These are phyloP conservation scores for Notamacropus eugenii DNA, from an alignment of 2,797 vertebrate genomes.

Conservation along the genomic window DNA sequence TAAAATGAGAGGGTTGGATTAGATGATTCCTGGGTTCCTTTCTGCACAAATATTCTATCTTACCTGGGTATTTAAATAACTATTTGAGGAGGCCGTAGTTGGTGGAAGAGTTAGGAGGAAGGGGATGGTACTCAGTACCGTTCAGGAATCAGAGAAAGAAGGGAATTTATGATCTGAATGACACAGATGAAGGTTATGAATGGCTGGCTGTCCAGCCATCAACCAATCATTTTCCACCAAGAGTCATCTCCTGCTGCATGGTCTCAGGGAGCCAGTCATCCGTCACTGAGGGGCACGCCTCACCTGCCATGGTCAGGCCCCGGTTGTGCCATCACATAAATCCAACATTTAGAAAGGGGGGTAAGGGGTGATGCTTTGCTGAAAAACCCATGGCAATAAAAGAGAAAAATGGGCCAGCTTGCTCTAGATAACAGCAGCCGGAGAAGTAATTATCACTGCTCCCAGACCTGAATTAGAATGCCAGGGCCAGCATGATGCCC, in stretches of 20 bases:
- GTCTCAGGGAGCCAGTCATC: not conserved
- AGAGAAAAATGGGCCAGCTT: constrained; percentile 76
- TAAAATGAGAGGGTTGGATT: not conserved
- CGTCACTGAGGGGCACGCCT: not conserved
- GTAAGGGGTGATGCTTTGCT: constrained; percentile 62
- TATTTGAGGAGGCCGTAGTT: not conserved
- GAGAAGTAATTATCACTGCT: constrained; percentile 75
- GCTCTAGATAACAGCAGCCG: constrained; percentile 60
- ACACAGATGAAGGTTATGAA: not conserved
- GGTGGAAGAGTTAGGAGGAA: not conserved
- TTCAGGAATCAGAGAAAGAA: not conserved
- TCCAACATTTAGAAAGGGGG: constrained; percentile 60
- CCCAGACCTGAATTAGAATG: constrained; percentile 64
- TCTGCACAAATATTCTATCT: not conserved
- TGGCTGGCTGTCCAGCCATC: not conserved
- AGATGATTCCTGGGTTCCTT: not conserved
- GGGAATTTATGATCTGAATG: not conserved
- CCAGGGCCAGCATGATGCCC: constrained; percentile 47
- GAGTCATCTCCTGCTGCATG: accelerated
- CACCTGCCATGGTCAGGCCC: constrained; percentile 53
- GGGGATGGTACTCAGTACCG: not conserved
- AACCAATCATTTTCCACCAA: not conserved
- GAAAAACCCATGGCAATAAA: constrained; percentile 76
- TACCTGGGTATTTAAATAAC: not conserved
- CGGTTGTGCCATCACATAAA: constrained; percentile 68